phyloP scores from a whole-genome alignment of 2,113 vertebrate genomes.

The Chauna torquata region DNA sequence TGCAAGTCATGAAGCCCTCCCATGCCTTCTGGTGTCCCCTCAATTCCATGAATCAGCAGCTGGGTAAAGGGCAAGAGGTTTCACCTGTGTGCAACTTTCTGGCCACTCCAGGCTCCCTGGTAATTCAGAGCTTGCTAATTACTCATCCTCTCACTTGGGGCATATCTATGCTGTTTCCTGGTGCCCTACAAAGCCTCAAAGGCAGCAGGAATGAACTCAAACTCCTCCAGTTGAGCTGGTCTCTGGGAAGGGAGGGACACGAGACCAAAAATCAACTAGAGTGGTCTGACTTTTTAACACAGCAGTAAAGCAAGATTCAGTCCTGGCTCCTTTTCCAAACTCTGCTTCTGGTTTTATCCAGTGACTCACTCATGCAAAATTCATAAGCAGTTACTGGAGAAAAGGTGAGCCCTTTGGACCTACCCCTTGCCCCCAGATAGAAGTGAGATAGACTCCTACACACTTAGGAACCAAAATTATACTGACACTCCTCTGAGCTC shows the following conservation, averaged over 20 bases:
- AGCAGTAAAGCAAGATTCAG: background rate
- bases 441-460: background rate
- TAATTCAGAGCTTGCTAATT: background rate
- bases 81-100: background rate
- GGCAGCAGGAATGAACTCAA: background rate
- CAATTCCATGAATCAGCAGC: background rate
- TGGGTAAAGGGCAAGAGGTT: background rate
- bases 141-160: background rate
- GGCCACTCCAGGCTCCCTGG: background rate
- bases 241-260: background rate
- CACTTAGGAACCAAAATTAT: background rate
- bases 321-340: background rate
- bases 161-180: background rate
- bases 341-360: background rate
- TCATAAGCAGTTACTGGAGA: background rate
- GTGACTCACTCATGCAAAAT: background rate
- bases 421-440: background rate
- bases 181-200: background rate
- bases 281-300: background rate
- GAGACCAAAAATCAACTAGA: background rate
- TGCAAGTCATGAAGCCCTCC: background rate
- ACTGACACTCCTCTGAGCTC: background rate
- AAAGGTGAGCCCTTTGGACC: background rate
- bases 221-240: background rate
- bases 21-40: background rate